Evolutionary conservation across 2,113 vertebrate species (phyloP).

Genomic region (Pithys albifrons): DNA sequence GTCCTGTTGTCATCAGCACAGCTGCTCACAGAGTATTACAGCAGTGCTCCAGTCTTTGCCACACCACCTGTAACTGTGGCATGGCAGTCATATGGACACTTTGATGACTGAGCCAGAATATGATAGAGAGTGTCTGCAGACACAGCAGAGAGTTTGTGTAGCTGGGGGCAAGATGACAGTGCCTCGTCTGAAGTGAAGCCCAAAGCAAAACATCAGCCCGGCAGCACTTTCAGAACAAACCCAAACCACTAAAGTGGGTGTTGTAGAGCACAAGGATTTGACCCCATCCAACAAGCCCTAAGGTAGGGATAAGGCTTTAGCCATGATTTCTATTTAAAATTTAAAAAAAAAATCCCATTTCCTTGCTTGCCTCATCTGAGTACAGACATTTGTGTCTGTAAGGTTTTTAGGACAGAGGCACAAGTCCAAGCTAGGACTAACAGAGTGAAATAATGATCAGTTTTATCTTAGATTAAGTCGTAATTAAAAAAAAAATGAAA

Average conservation of each 20-base stretch:
- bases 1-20: neutral
- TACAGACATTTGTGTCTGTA: fast-evolving
- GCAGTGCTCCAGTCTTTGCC: neutral
- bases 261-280: neutral
- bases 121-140: neutral
- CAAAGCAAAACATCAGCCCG: neutral
- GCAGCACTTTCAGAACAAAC: neutral
- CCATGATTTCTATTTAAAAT: neutral
- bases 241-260: neutral
- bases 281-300: neutral
- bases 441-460: neutral
- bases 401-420: neutral
- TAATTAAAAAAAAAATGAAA: neutral
- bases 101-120: neutral
- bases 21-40: neutral
- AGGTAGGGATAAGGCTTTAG: neutral
- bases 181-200: neutral
- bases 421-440: neutral
- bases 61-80: neutral
- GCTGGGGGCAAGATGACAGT: neutral
- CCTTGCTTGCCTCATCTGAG: neutral
- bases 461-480: neutral
- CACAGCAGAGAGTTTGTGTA: neutral
- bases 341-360: neutral
- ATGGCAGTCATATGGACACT: fast-evolving